These are phyloP conservation scores for Lepidonotus clava DNA, from an alignment of 2,888 invertebrate genomes.

Conservation along the genomic window DNA sequence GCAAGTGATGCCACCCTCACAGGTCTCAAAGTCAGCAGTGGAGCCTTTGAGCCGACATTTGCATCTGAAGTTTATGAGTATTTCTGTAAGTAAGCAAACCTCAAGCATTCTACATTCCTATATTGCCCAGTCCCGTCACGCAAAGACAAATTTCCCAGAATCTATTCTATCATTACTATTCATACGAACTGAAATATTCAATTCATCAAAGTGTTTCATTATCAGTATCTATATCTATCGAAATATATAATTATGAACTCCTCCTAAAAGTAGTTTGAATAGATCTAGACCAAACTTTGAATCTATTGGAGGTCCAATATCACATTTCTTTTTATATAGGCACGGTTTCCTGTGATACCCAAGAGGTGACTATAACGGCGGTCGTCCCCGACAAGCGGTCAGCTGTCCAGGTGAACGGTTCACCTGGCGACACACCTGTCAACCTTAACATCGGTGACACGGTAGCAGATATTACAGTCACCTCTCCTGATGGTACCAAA, in stretches of 20 bases:
- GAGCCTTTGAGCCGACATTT: slow-evolving; percentile 73
- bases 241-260: too few species aligned
- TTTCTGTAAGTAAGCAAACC: slow-evolving; percentile 69
- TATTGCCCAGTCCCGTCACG: too few species aligned
- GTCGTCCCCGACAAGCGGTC: slow-evolving; percentile 75
- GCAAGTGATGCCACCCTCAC: slow-evolving; percentile 77
- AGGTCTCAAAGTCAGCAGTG: slow-evolving; percentile 69
- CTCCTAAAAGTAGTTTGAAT: too few species aligned
- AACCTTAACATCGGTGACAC: slow-evolving; percentile 76
- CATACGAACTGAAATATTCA: too few species aligned
- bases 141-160: too few species aligned
- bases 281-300: too few species aligned
- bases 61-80: slow-evolving; percentile 68
- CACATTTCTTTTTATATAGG: slow-evolving; percentile 69
- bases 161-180: too few species aligned
- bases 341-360: slow-evolving; percentile 72
- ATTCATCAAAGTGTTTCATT: too few species aligned
- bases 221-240: too few species aligned
- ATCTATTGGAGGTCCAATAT: too few species aligned
- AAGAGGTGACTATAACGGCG: slow-evolving; percentile 70
- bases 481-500: slow-evolving; percentile 77
- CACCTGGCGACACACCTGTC: slow-evolving; percentile 68
- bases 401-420: slow-evolving; percentile 70
- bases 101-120: too few species aligned
- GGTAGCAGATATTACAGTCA: slow-evolving; percentile 72